Conservation (phyloP, 2,888 invertebrate genomes). For the Onchidella celtica region DNA sequence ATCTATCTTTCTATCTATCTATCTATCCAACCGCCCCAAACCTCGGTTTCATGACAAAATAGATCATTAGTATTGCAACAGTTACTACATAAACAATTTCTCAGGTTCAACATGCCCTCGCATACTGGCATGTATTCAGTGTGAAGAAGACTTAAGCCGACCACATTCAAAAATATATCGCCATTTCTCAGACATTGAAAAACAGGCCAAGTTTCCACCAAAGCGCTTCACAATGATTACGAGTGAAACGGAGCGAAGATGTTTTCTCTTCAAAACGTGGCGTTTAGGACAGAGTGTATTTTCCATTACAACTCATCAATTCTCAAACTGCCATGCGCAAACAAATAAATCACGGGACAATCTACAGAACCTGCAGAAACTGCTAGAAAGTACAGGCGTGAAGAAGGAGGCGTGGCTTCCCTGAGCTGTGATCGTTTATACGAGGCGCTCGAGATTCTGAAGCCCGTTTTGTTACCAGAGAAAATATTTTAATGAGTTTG, state of each 20-base stretch:
- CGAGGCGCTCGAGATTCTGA: conserved; percentile 18
- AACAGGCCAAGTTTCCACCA: no score
- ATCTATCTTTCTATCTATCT: no score
- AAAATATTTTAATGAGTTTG: conserved; percentile 46
- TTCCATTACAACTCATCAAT: conserved; percentile 35
- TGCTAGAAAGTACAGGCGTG: not conserved
- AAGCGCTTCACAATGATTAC: not conserved
- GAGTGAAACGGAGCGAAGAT: conserved; percentile 11
- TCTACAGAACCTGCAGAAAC: not conserved
- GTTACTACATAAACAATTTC: no score
- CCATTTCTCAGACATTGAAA: no score
- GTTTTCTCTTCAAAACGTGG: conserved; percentile 33
- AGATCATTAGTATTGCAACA: no score
- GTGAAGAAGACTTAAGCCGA: no score
- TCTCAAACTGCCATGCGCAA: conserved; percentile 27
- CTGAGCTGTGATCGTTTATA: conserved; percentile 18
- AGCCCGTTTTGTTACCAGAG: conserved; percentile 35
- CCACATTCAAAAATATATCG: no score
- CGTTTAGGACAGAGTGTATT: conserved; percentile 23
- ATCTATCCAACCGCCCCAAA: no score
- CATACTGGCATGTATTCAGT: no score
- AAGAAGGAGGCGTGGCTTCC: not conserved
- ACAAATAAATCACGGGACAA: conserved; percentile 38
- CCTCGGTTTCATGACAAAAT: no score
- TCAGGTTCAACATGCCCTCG: no score